Base-by-base conservation (phyloP, 2,888 invertebrate species). In the Trachelus iudaicus region DNA sequence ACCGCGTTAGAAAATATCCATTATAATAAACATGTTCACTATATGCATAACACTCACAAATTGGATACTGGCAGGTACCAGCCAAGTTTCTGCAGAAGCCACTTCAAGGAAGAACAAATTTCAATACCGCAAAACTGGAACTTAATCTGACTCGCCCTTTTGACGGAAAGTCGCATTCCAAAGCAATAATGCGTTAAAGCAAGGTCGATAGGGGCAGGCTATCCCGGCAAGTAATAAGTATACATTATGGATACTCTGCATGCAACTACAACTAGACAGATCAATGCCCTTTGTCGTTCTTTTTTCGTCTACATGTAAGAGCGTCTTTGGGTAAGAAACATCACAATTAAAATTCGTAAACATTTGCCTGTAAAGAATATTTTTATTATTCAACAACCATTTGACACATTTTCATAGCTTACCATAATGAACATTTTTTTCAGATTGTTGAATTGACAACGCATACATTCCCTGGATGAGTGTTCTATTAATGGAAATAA, bases 141-240 rank as follows among this genome's bases (percentile, higher is more conserved):
- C 81, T 86, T 86, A 83, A 85, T 83, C 84, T 86, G 87, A 78
- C 81, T 83, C 76, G 82, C 79, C 83, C 85, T 86, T 85, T 87
- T 87, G 76, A 86, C 82, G 81, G 84, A 83, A 83, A 87, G 83
- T 87, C 86, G 87, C 88, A 88, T 88, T 85, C 87, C 88, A 87
- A 83, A 83, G 77, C 81, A 77, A 79, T 81, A 73, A 76, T 56
- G 56, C 56, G 56, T 56, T 56, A 56, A 56, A 23, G 15, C 56
- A 56, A 6, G 56, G 56, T 56, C 56, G 56, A 56, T 56, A 23
- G 56, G 23, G 56, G 56, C 56, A 56, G 56, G 56, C 9, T 56
- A 23, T 23, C 56, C 9, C 23, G 23, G 2, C 56, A 56, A 56
- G 56, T 56, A 56, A 23, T 56, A 56, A 56, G 56, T 23, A 23